Evolutionary conservation across 2,113 vertebrate genomes (phyloP), one percentile per base, ranked within the genome.

Genomic region (Desmodus rotundus): DNA sequence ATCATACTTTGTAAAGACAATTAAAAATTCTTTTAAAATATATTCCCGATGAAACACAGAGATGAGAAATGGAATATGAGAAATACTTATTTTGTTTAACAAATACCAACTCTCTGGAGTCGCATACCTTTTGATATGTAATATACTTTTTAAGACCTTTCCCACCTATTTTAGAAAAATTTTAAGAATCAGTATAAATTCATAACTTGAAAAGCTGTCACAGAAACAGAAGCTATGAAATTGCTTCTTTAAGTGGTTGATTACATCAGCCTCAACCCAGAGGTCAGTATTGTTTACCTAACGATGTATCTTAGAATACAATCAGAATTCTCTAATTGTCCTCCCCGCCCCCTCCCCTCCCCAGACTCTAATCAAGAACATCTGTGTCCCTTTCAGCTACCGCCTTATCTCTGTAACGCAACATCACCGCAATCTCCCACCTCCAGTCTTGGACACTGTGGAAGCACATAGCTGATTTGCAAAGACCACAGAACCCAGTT

Each of bases 401-500:
- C 72, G 83, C 63, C 86, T n/a, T 47, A n/a, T 45, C 31, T n/a
- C 74, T 84, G 61, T 61, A 95, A 77, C 94, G 94, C 97, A 94
- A 96, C 82, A 61, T 54, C n/a, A 63, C 63, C 93, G 96, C 96
- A n/a, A 76, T 86, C 93, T 97, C 86, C 82, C 16, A 89, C 88
- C 88, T 96, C 41, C 83, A 97, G 95, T 93, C 81, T 54, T 31
- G 14, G 85, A 58, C 93, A 73, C 95, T 97, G 87, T 96, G 97
- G 54, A 93, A 92, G 50, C 95, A 93, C 0, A 0, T 95, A 97
- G 97, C 95, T 98, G 95, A 98, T 98, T 97, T 98, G 88, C 89
- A 97, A 97, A 98, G 96, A 97, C 98, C 95, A 41, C 97, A 96
- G 96, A 98, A 97, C 96, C 74, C 92, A 45, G 82, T 98, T 96